These are phyloP conservation scores for Euzophera pinguis DNA, from an alignment of 2,888 invertebrate species.

Conservation along the genomic window DNA sequence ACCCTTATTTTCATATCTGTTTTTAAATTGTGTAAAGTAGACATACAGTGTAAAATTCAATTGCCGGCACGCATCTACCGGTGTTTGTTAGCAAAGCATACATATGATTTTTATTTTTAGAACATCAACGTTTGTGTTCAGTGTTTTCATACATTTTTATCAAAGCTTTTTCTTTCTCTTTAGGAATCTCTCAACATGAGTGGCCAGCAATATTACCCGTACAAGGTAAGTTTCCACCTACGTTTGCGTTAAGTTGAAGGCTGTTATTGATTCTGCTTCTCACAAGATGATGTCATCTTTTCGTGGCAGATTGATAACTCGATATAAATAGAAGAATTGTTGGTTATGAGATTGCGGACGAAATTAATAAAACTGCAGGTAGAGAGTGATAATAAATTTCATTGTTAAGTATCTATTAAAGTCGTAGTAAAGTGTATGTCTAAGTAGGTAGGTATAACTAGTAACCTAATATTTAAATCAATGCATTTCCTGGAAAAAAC, in stretches of 20 bases:
- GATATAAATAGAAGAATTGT: slow-evolving; percentile 12
- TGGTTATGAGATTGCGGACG: slow-evolving; percentile 20
- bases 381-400: neutral
- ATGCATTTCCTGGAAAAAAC: neutral
- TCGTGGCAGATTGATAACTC: slow-evolving; percentile 28
- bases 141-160: slow-evolving; percentile 30
- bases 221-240: slow-evolving; percentile 85
- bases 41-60: neutral
- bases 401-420: too few relatives aligned
- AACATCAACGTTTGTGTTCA: slow-evolving; percentile 32
- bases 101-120: slow-evolving; percentile 60
- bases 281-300: slow-evolving; percentile 71
- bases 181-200: slow-evolving; percentile 81
- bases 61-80: slow-evolving; percentile 1
- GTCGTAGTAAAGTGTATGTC: too few relatives aligned
- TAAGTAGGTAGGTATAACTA: neutral
- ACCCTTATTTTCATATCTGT: too few relatives aligned
- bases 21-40: neutral
- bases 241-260: slow-evolving; percentile 24
- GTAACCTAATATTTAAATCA: neutral
- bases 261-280: slow-evolving; percentile 47
- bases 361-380: neutral
- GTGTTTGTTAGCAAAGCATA: slow-evolving; percentile 1
- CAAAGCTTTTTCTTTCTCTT: slow-evolving; percentile 43
- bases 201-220: slow-evolving; percentile 91